Percentiles rank a stretch among this genome's conserved stretches.
Conservation (phyloP, 2,113 vertebrate genomes). For the Nicator chloris region DNA sequence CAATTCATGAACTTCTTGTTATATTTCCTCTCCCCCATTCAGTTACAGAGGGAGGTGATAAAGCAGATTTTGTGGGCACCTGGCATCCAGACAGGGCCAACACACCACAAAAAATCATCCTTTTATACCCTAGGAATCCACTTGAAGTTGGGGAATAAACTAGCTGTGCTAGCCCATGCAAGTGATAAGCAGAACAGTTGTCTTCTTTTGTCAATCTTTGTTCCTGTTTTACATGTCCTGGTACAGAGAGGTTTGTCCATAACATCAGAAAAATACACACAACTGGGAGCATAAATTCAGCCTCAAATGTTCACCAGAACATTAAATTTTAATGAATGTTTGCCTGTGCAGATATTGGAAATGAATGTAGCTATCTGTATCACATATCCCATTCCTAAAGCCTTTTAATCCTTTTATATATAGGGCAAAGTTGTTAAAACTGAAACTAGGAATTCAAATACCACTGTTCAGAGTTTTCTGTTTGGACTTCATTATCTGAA, state of each 20-base stretch:
- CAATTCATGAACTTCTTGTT: background rate
- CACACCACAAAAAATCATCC: background rate
- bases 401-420: background rate
- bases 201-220: background rate
- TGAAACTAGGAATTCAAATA: background rate
- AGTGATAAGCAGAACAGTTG: background rate
- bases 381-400: background rate
- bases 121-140: background rate
- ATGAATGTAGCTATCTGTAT: background rate
- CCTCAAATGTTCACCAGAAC: background rate
- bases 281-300: background rate
- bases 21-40: background rate
- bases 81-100: background rate
- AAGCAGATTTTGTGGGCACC: background rate
- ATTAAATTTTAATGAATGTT: background rate
- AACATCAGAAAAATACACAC: background rate
- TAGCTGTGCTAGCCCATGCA: background rate
- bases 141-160: background rate
- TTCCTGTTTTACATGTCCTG: background rate
- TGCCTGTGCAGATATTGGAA: background rate
- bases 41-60: background rate
- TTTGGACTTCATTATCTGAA: background rate
- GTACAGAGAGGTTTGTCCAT: accelerated
- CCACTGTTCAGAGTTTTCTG: background rate
- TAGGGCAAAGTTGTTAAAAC: background rate